phyloP scores from a whole-genome alignment of 2,797 vertebrate species.

The Chromobotia macracanthus region DNA sequence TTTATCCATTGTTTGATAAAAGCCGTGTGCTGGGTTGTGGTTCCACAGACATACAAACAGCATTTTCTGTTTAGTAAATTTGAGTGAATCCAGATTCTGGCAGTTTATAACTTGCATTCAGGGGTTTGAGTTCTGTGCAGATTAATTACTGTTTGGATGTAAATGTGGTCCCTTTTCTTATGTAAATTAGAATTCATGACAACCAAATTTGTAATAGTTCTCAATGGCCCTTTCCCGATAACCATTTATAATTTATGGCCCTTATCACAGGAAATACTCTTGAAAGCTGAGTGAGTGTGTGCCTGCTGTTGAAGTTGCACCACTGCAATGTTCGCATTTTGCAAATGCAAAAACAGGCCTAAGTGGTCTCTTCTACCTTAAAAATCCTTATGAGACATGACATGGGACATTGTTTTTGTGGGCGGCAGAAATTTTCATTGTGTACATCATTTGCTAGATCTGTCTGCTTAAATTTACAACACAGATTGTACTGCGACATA shows the following conservation, averaged over 20 bases:
- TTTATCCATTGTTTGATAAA: conserved; percentile 2
- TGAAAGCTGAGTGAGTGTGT: not conserved
- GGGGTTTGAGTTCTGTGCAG: not conserved
- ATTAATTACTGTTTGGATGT: conserved; percentile 6
- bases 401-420: not conserved
- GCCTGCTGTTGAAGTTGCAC: not conserved
- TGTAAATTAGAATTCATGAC: not conserved
- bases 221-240: not conserved
- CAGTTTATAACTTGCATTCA: not conserved
- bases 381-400: not conserved
- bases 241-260: not conserved
- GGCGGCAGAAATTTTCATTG: too few species aligned
- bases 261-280: not conserved
- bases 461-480: not conserved
- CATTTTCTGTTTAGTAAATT: not conserved
- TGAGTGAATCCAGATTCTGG: not conserved
- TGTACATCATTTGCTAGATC: not conserved
- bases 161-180: not conserved
- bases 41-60: not conserved
- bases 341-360: not conserved
- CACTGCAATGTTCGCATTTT: not conserved
- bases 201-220: conserved; percentile 8
- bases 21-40: not conserved
- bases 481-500: not conserved
- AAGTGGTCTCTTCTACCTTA: not conserved